Base-by-base conservation (phyloP, 2,797 vertebrate species). In the Leuciscus waleckii region DNA sequence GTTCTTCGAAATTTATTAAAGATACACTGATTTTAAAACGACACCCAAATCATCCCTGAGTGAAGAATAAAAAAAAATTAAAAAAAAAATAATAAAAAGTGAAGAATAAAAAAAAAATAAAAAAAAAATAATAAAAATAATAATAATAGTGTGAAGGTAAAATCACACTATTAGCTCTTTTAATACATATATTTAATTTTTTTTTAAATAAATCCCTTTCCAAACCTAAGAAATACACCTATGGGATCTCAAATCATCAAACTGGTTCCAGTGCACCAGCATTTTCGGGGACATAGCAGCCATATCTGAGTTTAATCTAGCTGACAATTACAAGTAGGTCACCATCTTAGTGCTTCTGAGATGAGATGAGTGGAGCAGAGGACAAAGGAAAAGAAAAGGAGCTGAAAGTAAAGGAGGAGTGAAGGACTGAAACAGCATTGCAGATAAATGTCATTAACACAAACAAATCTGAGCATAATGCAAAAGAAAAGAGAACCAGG, bases 281-380 rank as follows among this genome's bases (percentile, higher is more conserved):
- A 39, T 86, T 84, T 68, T 46, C 46, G 51, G 71, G 56, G 73
- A 81, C 83, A 80, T 49, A 74, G 56, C 56, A 85, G 82, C 82
- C 80, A 83, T 46, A 26, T 63, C 68, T 63, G 51, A 83, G 71
- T 86, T 83, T 85, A 80, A 81, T 87, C 79, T 85, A 46, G 68
- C 79, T 83, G 37, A 74, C 41, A 85, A 80, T 81, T 68, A 87
- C 81, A 88, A 87, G 82, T 87, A 83, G 89, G 87, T 90, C 87
- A 88, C 58, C 78, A 74, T 80, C 32, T 76, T 79, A 86, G 54
- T 63, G 54, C 39, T 79, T 78, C 63, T 80, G 82, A 71, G 37
- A 58, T 41, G 56, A 77, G 21, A n/a, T 41, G 51, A 85, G 6
- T 29, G 71, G 51, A 76, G 68, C 79, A 78, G 54, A 74, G 51